A percentile compares a stretch with the other conserved stretches of the same genome.
Evolutionary conservation across 2,113 vertebrate genomes (phyloP).

Genomic region (Mus pahari): DNA sequence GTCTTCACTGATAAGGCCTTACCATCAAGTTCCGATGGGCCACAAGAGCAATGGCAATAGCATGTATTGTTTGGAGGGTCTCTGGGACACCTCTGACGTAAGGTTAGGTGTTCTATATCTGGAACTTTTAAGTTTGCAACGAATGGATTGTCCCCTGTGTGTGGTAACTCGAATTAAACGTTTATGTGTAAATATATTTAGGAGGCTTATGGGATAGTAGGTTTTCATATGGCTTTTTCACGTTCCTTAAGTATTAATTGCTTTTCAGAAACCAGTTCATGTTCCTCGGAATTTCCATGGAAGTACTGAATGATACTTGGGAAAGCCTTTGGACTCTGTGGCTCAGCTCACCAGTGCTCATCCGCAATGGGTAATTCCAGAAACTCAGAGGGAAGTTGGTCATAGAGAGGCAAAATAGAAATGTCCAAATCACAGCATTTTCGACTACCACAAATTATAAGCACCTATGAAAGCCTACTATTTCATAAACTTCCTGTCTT

Average conservation of each 20-base stretch:
- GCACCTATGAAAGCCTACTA: background rate
- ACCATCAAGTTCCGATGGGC: background rate
- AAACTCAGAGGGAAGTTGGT: background rate
- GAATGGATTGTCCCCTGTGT: background rate
- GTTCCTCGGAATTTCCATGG: slow-evolving; percentile 61
- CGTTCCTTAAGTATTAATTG: background rate
- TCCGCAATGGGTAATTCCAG: slow-evolving; percentile 39
- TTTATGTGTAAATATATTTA: background rate
- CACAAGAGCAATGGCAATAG: background rate
- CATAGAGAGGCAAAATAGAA: background rate
- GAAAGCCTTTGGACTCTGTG: background rate
- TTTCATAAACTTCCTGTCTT: background rate
- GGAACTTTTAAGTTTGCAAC: background rate
- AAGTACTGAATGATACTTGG: slow-evolving; percentile 51
- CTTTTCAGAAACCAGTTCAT: background rate
- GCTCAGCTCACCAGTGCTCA: background rate
- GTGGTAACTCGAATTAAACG: background rate
- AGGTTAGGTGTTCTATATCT: background rate
- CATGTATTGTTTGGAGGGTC: background rate
- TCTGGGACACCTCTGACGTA: background rate
- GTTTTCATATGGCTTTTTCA: background rate
- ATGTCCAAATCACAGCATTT: background rate
- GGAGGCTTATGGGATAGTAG: background rate
- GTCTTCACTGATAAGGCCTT: background rate
- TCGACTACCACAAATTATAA: slow-evolving; percentile 18